Evolutionary conservation across 2,888 invertebrate genomes (phyloP).

Genomic region (Muscina levida): DNA sequence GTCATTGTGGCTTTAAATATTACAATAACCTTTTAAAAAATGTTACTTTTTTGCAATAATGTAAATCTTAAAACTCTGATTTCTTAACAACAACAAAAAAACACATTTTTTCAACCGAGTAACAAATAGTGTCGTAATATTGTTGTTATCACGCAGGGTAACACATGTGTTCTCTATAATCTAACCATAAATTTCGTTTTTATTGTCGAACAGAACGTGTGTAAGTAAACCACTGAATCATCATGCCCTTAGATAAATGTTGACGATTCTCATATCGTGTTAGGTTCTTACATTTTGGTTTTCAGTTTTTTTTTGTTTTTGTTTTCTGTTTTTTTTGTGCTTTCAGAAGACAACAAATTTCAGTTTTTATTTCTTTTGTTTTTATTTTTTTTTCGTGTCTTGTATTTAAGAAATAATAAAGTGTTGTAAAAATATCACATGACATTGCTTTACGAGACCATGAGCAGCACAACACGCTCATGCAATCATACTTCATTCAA

Average conservation of each 20-base stretch:
- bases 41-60: too few species aligned
- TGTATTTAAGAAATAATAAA: constrained; percentile 47
- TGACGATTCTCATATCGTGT: not conserved
- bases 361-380: constrained; percentile 31
- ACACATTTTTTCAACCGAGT: too few species aligned
- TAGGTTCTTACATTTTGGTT: not conserved
- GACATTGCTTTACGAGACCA: constrained; percentile 41
- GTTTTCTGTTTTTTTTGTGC: not conserved
- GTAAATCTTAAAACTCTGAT: too few species aligned
- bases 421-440: constrained; percentile 57
- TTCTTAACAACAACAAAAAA: too few species aligned
- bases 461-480: not conserved
- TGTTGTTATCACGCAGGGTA: constrained; percentile 13
- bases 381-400: constrained; percentile 6
- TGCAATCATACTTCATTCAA: constrained; percentile 4
- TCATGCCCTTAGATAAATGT: constrained; percentile 41
- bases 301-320: not conserved
- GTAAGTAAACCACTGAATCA: constrained; percentile 20
- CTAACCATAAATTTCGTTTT: constrained; percentile 8
- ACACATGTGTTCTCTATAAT: constrained; percentile 21
- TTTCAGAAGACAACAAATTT: constrained; percentile 19
- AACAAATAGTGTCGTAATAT: too few species aligned
- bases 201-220: constrained; percentile 14
- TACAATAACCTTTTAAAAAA: too few species aligned
- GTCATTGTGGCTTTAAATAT: too few species aligned